These are phyloP conservation scores for Siniperca obscura DNA, from an alignment of 2,797 vertebrate species.

Conservation along the genomic window DNA sequence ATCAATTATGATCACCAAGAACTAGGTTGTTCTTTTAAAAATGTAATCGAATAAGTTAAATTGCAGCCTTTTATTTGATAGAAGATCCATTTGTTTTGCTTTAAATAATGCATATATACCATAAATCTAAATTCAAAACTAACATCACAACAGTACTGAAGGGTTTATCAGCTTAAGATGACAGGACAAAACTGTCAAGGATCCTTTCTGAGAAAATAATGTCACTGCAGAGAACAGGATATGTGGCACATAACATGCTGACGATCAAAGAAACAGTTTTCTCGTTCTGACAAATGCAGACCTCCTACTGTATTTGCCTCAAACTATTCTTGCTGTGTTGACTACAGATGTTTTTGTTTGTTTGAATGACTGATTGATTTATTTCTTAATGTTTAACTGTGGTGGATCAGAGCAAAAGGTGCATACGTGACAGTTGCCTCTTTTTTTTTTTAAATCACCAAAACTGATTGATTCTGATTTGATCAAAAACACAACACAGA, in stretches of 20 bases:
- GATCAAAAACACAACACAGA: neutral
- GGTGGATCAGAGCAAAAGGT: neutral
- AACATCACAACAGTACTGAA: accelerated
- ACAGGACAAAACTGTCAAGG: slow-evolving; percentile 14
- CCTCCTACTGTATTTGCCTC: neutral
- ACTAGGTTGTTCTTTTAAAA: neutral
- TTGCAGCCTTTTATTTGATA: neutral
- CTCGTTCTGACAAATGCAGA: neutral
- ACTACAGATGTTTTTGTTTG: neutral
- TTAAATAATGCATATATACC: neutral
- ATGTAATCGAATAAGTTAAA: too few relatives aligned
- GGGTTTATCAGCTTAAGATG: slow-evolving; percentile 15
- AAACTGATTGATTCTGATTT: neutral
- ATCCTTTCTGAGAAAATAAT: slow-evolving; percentile 22
- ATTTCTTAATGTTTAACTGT: neutral
- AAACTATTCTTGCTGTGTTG: neutral
- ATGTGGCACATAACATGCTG: slow-evolving; percentile 1
- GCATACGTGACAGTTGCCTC: neutral
- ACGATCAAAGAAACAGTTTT: neutral
- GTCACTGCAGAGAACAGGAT: slow-evolving; percentile 30
- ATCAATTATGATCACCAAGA: neutral
- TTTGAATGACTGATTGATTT: neutral
- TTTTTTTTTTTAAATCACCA: neutral
- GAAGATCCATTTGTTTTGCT: neutral
- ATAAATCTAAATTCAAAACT: neutral